Conservation (phyloP, 37 sponge, comb jelly and placozoan genomes). For the Oopsacas minuta region DNA sequence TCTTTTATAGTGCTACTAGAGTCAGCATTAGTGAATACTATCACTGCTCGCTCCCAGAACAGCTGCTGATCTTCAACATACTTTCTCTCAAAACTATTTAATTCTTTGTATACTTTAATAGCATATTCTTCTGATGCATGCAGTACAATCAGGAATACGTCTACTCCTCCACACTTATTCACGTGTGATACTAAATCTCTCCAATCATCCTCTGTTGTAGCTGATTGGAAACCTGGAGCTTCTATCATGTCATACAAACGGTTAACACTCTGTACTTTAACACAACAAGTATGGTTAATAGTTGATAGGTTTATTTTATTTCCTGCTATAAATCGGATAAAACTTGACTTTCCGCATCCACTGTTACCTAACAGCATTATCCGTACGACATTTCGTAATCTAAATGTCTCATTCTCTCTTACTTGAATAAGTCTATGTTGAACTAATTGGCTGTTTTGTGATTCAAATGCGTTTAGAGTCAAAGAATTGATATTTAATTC, state of each 20-base stretch:
- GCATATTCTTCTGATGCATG: background rate
- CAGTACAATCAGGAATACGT: background rate
- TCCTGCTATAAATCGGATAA: background rate
- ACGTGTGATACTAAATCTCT: background rate
- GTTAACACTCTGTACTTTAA: background rate
- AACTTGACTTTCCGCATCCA: slow-evolving; percentile 14
- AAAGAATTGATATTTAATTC: too few species aligned
- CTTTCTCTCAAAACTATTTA: background rate
- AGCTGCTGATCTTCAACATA: background rate
- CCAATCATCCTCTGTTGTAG: background rate
- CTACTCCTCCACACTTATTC: background rate
- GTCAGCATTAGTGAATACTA: background rate
- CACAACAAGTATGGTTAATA: background rate
- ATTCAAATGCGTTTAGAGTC: too few species aligned
- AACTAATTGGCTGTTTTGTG: too few species aligned
- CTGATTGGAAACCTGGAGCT: background rate
- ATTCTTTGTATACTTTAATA: background rate
- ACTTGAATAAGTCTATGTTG: background rate
- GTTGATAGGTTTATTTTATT: background rate
- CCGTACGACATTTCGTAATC: background rate
- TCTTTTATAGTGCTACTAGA: background rate
- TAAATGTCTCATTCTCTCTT: background rate
- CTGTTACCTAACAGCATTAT: background rate
- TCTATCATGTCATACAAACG: background rate
- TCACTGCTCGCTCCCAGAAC: background rate